Evolutionary conservation across 1,140 invertebrate genomes (phyloP).

Genomic region (Sarcophaga bullata): DNA sequence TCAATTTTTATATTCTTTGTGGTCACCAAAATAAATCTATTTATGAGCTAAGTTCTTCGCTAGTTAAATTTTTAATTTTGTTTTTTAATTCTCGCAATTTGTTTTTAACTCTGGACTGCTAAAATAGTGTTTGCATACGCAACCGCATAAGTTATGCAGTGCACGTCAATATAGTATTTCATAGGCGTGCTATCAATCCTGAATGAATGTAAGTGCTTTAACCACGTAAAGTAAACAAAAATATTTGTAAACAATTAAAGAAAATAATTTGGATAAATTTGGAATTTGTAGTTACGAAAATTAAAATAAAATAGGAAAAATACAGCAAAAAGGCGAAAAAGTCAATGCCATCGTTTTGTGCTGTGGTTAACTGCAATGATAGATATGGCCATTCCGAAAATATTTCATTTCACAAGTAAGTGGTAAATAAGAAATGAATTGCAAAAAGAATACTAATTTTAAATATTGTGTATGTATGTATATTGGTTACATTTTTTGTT

Average conservation of each 20-base stretch:
- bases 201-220: too few species aligned
- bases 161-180: too few species aligned
- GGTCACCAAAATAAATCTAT: too few species aligned
- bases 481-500: background rate
- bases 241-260: background rate
- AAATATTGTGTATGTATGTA: background rate
- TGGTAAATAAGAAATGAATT: background rate
- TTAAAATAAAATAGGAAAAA: background rate
- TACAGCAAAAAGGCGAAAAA: background rate
- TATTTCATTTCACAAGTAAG: constrained; percentile 62
- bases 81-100: too few species aligned
- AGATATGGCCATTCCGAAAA: constrained; percentile 61
- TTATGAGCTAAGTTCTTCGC: too few species aligned
- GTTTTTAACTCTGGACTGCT: too few species aligned
- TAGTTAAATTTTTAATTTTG: too few species aligned
- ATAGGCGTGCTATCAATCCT: too few species aligned
- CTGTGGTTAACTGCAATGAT: constrained; percentile 60
- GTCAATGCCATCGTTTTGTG: constrained; percentile 61
- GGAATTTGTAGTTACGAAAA: background rate
- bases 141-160: too few species aligned
- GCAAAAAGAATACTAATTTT: background rate
- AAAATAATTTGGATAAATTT: background rate
- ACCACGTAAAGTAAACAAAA: too few species aligned
- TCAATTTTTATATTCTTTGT: too few species aligned
- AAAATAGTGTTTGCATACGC: too few species aligned